These are phyloP conservation scores for Acomys russatus DNA, from an alignment of 2,797 vertebrate species.

Conservation along the genomic window DNA sequence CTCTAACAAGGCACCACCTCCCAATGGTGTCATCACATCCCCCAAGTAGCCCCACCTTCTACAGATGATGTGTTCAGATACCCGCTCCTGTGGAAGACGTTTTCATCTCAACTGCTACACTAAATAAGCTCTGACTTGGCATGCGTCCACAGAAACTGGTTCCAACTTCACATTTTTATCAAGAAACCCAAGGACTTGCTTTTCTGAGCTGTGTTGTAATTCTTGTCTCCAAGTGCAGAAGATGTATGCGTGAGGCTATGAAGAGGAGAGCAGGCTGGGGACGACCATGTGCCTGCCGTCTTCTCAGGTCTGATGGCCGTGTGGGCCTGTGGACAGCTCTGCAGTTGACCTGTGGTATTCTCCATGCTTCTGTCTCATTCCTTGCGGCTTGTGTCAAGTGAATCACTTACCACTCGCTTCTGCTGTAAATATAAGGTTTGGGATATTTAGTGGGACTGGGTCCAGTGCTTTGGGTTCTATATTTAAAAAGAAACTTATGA, in stretches of 20 bases:
- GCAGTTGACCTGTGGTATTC: background rate
- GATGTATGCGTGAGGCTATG: background rate
- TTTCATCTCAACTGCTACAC: background rate
- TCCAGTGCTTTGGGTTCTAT: background rate
- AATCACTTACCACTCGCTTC: background rate
- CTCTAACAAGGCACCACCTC: background rate
- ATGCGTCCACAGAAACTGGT: background rate
- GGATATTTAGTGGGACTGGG: background rate
- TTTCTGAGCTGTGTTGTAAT: background rate
- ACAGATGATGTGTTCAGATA: too few relatives aligned
- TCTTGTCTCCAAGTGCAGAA: background rate
- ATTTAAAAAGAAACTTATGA: background rate
- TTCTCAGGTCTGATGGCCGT: background rate
- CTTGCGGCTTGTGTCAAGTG: background rate
- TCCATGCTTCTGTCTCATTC: background rate
- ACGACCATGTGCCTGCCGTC: background rate
- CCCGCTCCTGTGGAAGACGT: background rate
- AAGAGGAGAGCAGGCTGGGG: background rate
- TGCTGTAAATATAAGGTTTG: background rate
- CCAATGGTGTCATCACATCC: background rate
- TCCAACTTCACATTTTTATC: background rate
- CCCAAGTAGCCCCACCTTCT: background rate
- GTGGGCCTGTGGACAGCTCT: accelerated
- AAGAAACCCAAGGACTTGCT: background rate
- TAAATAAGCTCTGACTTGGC: background rate